Base-by-base conservation (phyloP, 2,113 vertebrate species). In the Pteropus alecto region DNA sequence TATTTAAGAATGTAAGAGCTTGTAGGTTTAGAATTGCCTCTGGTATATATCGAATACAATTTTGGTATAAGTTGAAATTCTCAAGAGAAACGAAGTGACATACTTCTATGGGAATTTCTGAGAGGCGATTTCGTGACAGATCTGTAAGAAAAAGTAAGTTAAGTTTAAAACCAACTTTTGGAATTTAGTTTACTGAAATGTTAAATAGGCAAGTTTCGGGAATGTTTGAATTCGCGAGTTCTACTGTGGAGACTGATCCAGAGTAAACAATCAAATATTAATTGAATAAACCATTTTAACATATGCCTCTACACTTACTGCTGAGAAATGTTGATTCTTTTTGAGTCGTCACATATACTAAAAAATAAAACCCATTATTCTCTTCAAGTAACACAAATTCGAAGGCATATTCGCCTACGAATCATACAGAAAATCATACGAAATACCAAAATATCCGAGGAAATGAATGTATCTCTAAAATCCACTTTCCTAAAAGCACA, bases 31-130 rank as follows among this genome's bases (percentile, higher is more conserved):
- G 63, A 97, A 99, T 98, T 93, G 99, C 98, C 92, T 99, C 99
- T 56, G 99, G 99, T 51, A 99, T 99, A n/a, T 99, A 99, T 10
- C 99, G 99, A 95, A 99, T 99, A 98, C 99, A 99, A 98, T 99
- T 99, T 99, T 99, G 99, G 98, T 99, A 99, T 33, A 99, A 99
- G 94, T 99, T 99, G 92, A 99, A 99, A 98, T 98, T 99, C 98
- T 99, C 99, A 67, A 99, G 98, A 87, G 99, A 99, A 82, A 99
- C 99, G 15, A 99, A 99, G 97, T 99, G 98, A 97, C 99, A 99
- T 0, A 99, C 98, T 98, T 99, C 99, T 97, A 99, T 95, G 38
- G 99, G 99, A 61, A 99, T 98, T 97, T 99, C 99, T 0, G 99
- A 98, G 95, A 99, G 98, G 65, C 99, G 99, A 98, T 99, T 99